Evolutionary conservation across 2,113 vertebrate species (phyloP).

Genomic region (Notarius lentiginosus): DNA sequence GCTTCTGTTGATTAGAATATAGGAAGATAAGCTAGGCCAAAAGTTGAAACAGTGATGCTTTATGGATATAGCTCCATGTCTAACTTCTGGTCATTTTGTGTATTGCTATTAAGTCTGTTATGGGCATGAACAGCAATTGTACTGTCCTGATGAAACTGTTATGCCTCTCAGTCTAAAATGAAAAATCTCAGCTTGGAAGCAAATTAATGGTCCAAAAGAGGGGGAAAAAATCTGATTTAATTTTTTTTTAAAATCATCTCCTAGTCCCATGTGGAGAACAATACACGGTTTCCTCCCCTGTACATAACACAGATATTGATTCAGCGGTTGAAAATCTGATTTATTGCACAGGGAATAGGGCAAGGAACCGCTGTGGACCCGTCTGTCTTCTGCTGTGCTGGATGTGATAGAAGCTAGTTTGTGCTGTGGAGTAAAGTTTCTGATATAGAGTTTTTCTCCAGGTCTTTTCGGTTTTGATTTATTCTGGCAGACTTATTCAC

Average conservation of each 20-base stretch:
- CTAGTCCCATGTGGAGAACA: not conserved
- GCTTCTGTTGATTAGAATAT: not conserved
- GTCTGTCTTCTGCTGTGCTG: conserved; percentile 6
- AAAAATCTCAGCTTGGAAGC: not conserved
- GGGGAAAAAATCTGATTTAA: not conserved
- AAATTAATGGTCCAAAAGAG: conserved; percentile 6
- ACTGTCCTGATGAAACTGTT: conserved; percentile 2
- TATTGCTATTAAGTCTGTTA: not conserved
- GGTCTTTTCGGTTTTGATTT: not conserved
- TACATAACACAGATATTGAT: conserved; percentile 23
- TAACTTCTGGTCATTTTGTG: conserved; percentile 6
- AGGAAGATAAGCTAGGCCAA: not conserved
- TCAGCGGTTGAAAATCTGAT: conserved; percentile 2
- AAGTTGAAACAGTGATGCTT: not conserved
- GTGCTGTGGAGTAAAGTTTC: not conserved
- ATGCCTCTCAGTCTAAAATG: not conserved
- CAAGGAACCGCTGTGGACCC: not conserved
- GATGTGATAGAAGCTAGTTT: not conserved
- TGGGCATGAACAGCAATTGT: not conserved
- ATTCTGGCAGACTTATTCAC: not conserved
- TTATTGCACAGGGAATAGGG: not conserved
- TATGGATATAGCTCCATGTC: not conserved
- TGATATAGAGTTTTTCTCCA: not conserved
- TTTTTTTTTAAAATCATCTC: not conserved
- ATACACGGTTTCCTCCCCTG: not conserved